phyloP scores from a whole-genome alignment of 2,797 vertebrate genomes.

The Cheirogaleus major region DNA sequence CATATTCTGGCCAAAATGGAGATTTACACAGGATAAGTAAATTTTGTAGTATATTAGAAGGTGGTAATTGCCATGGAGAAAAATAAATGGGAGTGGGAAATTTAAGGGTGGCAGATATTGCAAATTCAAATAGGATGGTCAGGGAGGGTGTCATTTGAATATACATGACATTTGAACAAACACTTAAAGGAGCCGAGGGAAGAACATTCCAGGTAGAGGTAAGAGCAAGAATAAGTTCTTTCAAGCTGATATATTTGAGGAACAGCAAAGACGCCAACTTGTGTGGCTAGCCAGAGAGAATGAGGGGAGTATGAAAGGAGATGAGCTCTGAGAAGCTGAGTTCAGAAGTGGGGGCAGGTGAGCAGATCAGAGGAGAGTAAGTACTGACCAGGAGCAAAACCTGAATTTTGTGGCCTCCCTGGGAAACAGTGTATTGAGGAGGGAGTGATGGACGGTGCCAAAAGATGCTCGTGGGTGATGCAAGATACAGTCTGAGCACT shows the following conservation, averaged over 20 bases:
- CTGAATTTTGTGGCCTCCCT: neutral
- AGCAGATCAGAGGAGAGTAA: neutral
- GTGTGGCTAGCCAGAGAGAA: neutral
- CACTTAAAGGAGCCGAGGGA: neutral
- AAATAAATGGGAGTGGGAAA: neutral
- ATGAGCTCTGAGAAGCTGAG: neutral
- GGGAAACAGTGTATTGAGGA: neutral
- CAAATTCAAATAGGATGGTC: neutral
- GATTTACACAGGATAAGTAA: neutral
- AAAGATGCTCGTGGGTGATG: neutral
- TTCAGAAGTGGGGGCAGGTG: neutral
- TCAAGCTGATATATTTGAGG: neutral
- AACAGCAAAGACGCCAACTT: neutral
- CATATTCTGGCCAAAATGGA: neutral
- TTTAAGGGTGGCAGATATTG: neutral
- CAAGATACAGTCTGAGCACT: neutral
- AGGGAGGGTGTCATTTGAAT: neutral
- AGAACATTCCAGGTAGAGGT: neutral
- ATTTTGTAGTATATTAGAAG: neutral
- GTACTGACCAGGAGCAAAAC: neutral
- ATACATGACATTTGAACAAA: slow-evolving; percentile 1
- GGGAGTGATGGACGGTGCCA: neutral
- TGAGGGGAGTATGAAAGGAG: neutral
- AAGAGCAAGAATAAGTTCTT: neutral
- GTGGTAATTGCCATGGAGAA: neutral